phyloP scores from a whole-genome alignment of 1,140 invertebrate genomes.

The Reticulitermes speratus region DNA sequence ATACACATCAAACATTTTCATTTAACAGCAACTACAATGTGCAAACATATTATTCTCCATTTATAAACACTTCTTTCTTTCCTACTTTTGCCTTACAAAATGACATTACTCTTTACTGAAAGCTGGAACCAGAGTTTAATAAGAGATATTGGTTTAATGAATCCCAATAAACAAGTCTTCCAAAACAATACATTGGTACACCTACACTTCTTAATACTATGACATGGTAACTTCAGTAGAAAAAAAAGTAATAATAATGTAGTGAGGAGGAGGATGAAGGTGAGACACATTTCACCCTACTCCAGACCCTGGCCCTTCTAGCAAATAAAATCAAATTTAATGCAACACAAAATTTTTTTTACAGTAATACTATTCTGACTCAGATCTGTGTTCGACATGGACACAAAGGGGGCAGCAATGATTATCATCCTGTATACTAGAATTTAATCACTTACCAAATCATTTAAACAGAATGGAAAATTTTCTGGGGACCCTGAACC shows the following conservation, averaged over 20 bases:
- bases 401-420: not conserved
- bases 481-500: too few species aligned
- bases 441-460: too few species aligned
- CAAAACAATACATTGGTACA: not conserved
- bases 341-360: not conserved
- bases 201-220: not conserved
- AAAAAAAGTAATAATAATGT: not conserved
- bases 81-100: not conserved
- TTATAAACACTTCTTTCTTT: not conserved
- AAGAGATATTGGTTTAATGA: not conserved
- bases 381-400: not conserved
- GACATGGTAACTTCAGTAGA: not conserved
- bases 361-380: not conserved
- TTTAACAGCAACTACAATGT: not conserved
- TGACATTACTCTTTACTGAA: not conserved
- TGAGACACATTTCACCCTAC: not conserved
- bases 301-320: not conserved
- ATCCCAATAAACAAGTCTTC: not conserved
- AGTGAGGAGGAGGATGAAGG: not conserved
- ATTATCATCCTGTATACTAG: too few species aligned
- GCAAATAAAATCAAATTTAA: not conserved
- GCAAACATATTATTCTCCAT: not conserved
- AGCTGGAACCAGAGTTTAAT: not conserved
- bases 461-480: too few species aligned
- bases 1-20: constrained; percentile 1